Evolutionary conservation across 1,140 invertebrate genomes (phyloP).

Genomic region (Calliopsis andreniformis): DNA sequence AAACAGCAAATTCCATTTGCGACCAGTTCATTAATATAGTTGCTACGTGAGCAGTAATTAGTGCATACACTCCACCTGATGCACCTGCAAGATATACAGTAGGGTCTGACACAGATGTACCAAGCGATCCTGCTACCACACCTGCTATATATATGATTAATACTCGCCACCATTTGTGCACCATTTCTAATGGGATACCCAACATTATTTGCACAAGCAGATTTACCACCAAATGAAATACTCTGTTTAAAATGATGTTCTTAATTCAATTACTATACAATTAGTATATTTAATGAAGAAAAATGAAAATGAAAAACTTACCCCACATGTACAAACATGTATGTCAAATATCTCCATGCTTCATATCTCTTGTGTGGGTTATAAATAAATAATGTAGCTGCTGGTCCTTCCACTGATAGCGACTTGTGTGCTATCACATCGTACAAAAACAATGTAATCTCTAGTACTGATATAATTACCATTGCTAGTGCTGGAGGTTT

Average conservation of each 20-base stretch:
- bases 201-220: slow-evolving; percentile 95
- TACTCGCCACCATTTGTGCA: slow-evolving; percentile 96
- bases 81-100: slow-evolving; percentile 94
- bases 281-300: slow-evolving; percentile 6
- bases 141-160: slow-evolving; percentile 90
- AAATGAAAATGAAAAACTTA: slow-evolving; percentile 75
- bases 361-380: slow-evolving; percentile 93
- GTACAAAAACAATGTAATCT: slow-evolving; percentile 87
- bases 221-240: slow-evolving; percentile 94
- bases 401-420: slow-evolving; percentile 84
- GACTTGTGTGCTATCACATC: slow-evolving; percentile 81
- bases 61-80: slow-evolving; percentile 97
- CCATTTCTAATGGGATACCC: slow-evolving; percentile 96
- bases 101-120: slow-evolving; percentile 95
- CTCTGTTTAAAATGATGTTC: slow-evolving; percentile 77
- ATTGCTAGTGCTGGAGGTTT: slow-evolving; percentile 93
- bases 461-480: slow-evolving; percentile 88
- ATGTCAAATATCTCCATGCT: slow-evolving; percentile 95
- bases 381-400: slow-evolving; percentile 92
- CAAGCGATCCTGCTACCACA: slow-evolving; percentile 92
- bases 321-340: slow-evolving; percentile 99
- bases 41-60: slow-evolving; percentile 97
- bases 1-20: slow-evolving; percentile 94
- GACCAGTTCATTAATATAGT: slow-evolving; percentile 97
- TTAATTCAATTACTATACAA: not conserved